phyloP scores from a whole-genome alignment of 2,888 invertebrate genomes.

The Leptinotarsa haldemani region DNA sequence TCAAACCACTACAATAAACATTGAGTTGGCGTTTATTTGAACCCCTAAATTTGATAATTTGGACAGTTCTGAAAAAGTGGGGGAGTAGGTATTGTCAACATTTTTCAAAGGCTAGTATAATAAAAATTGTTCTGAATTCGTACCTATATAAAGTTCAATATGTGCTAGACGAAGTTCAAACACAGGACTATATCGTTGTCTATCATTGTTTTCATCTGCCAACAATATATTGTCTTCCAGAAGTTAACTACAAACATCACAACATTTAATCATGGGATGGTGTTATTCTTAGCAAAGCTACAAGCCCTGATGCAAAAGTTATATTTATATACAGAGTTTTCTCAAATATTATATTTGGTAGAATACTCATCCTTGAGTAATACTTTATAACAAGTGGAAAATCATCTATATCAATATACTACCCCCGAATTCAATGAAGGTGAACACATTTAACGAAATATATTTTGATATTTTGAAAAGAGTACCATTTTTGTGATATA shows the following conservation, averaged over 20 bases:
- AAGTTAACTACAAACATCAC: slow-evolving; percentile 25
- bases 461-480: too few species aligned
- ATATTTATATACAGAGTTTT: too few species aligned
- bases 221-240: slow-evolving; percentile 33
- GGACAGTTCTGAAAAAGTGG: not conserved
- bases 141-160: not conserved
- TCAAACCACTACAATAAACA: too few species aligned
- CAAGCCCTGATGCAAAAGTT: not conserved
- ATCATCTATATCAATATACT: too few species aligned
- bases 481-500: not conserved
- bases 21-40: too few species aligned
- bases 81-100: not conserved
- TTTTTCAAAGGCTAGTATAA: not conserved
- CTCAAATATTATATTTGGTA: too few species aligned
- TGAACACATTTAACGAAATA: too few species aligned
- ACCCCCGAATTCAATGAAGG: too few species aligned
- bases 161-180: slow-evolving; percentile 40
- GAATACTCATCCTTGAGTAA: too few species aligned
- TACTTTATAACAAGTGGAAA: too few species aligned
- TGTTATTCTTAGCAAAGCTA: not conserved
- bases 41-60: not conserved
- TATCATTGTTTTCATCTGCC: slow-evolving; percentile 37
- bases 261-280: slow-evolving; percentile 19
- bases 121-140: slow-evolving; percentile 11
- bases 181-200: slow-evolving; percentile 51